phyloP scores from a whole-genome alignment of 2,888 invertebrate species.

The Deilephila elpenor region DNA sequence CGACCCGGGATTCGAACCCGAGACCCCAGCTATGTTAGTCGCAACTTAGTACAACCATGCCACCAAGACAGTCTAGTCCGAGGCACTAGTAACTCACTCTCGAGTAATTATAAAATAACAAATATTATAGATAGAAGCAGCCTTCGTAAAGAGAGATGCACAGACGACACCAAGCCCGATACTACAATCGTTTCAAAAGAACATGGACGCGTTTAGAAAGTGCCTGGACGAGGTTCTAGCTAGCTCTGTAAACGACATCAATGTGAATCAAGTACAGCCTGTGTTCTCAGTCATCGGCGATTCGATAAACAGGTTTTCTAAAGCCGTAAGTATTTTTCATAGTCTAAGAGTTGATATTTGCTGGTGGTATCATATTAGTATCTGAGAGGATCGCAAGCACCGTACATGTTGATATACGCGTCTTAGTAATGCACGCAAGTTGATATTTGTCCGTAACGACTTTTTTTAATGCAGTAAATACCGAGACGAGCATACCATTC shows the following conservation, averaged over 20 bases:
- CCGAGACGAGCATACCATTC: too few relatives aligned
- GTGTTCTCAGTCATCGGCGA: constrained; percentile 65
- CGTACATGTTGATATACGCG: too few relatives aligned
- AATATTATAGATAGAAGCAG: constrained; percentile 47
- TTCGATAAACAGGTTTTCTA: constrained; percentile 65
- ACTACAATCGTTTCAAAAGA: constrained; percentile 58
- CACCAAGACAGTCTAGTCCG: too few relatives aligned
- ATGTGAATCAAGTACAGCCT: constrained; percentile 68
- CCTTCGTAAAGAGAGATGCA: constrained; percentile 56
- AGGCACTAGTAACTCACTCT: too few relatives aligned
- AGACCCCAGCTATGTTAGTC: too few relatives aligned
- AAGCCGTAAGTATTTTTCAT: constrained; percentile 56
- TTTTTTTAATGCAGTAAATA: too few relatives aligned
- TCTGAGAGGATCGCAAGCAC: too few relatives aligned
- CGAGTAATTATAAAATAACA: not conserved
- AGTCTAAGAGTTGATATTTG: too few relatives aligned
- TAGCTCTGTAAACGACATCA: constrained; percentile 59
- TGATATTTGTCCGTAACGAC: too few relatives aligned
- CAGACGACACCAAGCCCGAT: constrained; percentile 44
- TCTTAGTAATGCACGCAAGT: too few relatives aligned
- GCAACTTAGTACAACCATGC: too few relatives aligned
- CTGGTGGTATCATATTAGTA: not conserved
- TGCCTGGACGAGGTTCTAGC: constrained; percentile 69
- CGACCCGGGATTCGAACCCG: too few relatives aligned
- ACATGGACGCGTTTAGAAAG: constrained; percentile 62